Evolutionary conservation across 1,140 invertebrate species (phyloP).

Genomic region (Portunus trituberculatus): DNA sequence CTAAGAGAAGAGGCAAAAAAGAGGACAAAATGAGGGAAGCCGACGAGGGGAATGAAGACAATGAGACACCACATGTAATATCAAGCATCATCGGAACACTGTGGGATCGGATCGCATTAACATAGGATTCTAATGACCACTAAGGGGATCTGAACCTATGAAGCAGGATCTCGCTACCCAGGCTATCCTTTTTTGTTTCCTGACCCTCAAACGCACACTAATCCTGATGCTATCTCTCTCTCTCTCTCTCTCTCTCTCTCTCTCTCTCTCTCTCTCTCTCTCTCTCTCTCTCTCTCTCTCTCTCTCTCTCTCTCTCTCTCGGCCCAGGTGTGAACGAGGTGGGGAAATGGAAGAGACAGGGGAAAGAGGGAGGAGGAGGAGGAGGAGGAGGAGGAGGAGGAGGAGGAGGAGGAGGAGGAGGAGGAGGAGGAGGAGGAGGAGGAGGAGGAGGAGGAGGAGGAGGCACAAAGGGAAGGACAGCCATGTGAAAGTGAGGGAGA

Average conservation of each 20-base stretch:
- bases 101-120: no score
- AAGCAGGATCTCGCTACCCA: no score
- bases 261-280: not conserved
- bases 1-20: not conserved
- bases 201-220: no score
- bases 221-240: not conserved
- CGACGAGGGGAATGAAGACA: not conserved
- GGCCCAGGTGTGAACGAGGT: not conserved
- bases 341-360: not conserved
- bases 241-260: conserved; percentile 28
- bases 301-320: not conserved
- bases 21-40: not conserved
- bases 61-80: no score
- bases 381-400: not conserved
- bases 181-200: no score
- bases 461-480: not conserved
- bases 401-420: not conserved
- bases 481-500: not conserved
- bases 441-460: not conserved
- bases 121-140: no score
- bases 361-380: not conserved
- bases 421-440: conserved; percentile 15
- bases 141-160: no score
- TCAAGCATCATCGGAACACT: no score
- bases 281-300: not conserved